Base-by-base conservation (phyloP, 2,797 vertebrate genomes). In the Alosa sapidissima region DNA sequence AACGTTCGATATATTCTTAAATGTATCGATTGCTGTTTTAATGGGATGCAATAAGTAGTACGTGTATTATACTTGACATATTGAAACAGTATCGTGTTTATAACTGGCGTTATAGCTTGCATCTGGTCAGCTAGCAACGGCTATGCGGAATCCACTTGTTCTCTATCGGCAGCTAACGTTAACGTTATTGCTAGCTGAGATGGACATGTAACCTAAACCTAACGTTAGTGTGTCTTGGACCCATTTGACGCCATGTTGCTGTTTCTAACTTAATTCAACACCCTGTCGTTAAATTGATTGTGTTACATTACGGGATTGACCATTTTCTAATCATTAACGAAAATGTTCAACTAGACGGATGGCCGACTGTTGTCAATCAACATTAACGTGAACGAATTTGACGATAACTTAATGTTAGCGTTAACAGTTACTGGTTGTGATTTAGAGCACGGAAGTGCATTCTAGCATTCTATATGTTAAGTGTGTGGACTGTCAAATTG, bases 121-220 rank as follows among this genome's bases (percentile, higher is more conserved):
- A 45, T 24, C 62, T 68, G 33, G 33, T 33, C 52, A 45, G 51
- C 41, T 54, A 78, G 84, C 52, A 78, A 55, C 47, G 81, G 81
- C 51, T 78, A 84, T 60, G 75, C 75, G 75, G 75, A 81, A 81
- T 41, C 68, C 5, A 45, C 68, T 75, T 72, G 65, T 36, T 75
- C 13, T 33, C 68, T 45, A 75, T 75, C 62, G 28, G 3, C 13
- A 68, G 28, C 62, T 36, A 33, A 13, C 62, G 62, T 10, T 68
- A 28, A 13, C 51, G 28, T 33, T 33, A 68, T 10, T 5, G 33
- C 13, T 36, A 33, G 68, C 33, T 41, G 13, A 16, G 36, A 41
- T 75, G 41, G 33, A 4, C 33, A 21, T 45, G 11, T 45, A 11
- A 75, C 13, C 10, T 75, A 41, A 75, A 75, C 36, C 33, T 36